Conservation (phyloP, 1,140 invertebrate species). For the Pararge aegeria region DNA sequence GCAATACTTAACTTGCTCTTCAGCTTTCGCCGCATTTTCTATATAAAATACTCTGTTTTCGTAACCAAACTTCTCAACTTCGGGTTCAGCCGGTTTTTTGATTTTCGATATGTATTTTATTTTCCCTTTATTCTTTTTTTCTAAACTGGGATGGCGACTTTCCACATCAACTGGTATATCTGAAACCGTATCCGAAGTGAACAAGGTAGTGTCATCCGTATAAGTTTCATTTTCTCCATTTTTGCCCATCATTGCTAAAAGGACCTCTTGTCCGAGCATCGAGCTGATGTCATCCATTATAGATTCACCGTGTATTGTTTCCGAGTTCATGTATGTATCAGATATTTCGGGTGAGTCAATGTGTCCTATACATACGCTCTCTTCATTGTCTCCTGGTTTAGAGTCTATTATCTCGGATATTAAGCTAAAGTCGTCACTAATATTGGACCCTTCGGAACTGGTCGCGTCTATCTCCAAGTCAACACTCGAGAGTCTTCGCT, state of each 20-base stretch:
- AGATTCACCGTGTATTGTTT: conserved; percentile 86
- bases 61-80: conserved; percentile 83
- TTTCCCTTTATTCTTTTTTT: conserved; percentile 70
- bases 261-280: conserved; percentile 84
- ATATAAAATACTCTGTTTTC: conserved; percentile 85
- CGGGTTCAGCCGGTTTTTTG: conserved; percentile 70
- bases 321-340: conserved; percentile 83
- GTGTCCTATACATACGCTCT: conserved; percentile 84
- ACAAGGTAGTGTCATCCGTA: conserved; percentile 83
- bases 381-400: conserved; percentile 78
- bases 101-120: conserved; percentile 75
- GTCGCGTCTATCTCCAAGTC: conserved; percentile 67
- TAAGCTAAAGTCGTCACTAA: conserved; percentile 85
- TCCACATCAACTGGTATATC: conserved; percentile 76
- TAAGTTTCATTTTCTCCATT: conserved; percentile 84
- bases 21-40: conserved; percentile 79
- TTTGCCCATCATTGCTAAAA: conserved; percentile 82
- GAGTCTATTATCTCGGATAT: conserved; percentile 83
- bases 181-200: conserved; percentile 81
- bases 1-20: conserved; percentile 83
- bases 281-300: conserved; percentile 89
- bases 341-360: conserved; percentile 91
- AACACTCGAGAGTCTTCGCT: conserved; percentile 62
- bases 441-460: conserved; percentile 83
- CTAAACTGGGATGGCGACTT: conserved; percentile 73